Evolutionary conservation across 1,140 invertebrate species (phyloP), one percentile per base, ranked within the genome.

Genomic region (Drosophila pectinifera): DNA sequence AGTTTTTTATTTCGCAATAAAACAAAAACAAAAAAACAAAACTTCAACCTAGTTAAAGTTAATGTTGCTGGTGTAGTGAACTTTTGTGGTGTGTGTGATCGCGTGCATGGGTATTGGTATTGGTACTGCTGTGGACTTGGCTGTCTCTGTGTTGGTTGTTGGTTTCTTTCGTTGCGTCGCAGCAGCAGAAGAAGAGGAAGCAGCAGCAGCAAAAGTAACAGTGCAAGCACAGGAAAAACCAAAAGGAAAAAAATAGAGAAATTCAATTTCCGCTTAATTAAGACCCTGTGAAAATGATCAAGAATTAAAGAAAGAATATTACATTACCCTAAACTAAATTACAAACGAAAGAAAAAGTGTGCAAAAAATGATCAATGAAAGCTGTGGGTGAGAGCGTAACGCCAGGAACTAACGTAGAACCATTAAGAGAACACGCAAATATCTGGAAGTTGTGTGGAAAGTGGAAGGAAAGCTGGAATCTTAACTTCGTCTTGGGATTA

Each of bases 1-100:
- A 89, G 84, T 89, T 89, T 88, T 86, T 89, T 89, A 89, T 89
- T 89, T 89, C 84, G 84, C 85, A 89, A 89, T 89, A 86, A 82
- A 86, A 84, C 80, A 70, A 85, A 78, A 78, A 84, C 76, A 89
- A 80, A 78, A 80, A 89, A 90, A 89, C 80, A 84, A 89, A 89
- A 89, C 84, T 89, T 89, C 84, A 89, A 89, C 84, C 84, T 89
- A 89, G 84, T 89, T 89, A 89, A 88, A 89, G 84, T 89, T 88
- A 89, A 84, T 83, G 80, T 68, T 85, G 81, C 67, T 80, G 81
- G 75, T 80, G 81, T 80, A 78, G 82, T 86, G 84, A 78, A 79
- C 84, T 88, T 73, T 80, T 79, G 72, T 86, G 69, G 82, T 62
- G 56, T 86, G 78, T 78, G 53, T 51, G 75, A 67, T 59, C 62